Evolutionary conservation across 2,888 invertebrate species (phyloP).

Genomic region (Onchidella celtica): DNA sequence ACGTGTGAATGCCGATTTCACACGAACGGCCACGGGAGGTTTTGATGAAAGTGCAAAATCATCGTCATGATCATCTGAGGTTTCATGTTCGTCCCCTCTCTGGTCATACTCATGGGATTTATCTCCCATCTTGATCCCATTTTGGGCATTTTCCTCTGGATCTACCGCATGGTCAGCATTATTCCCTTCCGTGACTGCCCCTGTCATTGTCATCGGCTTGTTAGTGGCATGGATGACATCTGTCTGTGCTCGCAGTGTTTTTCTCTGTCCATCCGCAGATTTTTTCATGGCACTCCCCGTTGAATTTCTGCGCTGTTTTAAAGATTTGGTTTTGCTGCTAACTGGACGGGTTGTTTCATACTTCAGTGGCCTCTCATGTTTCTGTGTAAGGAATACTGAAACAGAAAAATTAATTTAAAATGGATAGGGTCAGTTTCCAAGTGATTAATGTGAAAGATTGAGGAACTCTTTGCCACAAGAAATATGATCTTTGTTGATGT

Average conservation of each 20-base stretch:
- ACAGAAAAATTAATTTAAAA: background rate
- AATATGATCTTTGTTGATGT: too few relatives aligned
- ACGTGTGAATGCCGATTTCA: conserved; percentile 52
- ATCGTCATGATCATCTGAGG: conserved; percentile 34
- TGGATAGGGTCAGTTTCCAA: background rate
- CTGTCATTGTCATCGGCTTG: background rate
- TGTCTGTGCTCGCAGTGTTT: background rate
- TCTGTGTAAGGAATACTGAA: conserved; percentile 49
- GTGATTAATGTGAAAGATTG: too few relatives aligned
- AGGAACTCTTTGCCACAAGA: too few relatives aligned
- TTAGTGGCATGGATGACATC: conserved; percentile 24
- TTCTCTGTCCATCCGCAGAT: background rate
- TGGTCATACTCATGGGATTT: background rate
- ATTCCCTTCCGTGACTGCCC: background rate
- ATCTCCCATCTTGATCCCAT: background rate
- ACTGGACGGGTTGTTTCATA: conserved; percentile 71
- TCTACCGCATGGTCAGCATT: too few relatives aligned
- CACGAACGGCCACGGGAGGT: conserved; percentile 59
- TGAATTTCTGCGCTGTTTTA: conserved; percentile 13
- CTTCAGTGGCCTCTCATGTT: conserved; percentile 64
- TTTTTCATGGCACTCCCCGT: background rate
- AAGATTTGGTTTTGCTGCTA: conserved; percentile 14
- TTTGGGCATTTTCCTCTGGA: too few relatives aligned
- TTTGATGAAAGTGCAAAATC: conserved; percentile 48
- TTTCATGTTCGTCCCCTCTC: conserved; percentile 2